Evolutionary conservation across 2,113 vertebrate species (phyloP).

Genomic region (Otus sunia): DNA sequence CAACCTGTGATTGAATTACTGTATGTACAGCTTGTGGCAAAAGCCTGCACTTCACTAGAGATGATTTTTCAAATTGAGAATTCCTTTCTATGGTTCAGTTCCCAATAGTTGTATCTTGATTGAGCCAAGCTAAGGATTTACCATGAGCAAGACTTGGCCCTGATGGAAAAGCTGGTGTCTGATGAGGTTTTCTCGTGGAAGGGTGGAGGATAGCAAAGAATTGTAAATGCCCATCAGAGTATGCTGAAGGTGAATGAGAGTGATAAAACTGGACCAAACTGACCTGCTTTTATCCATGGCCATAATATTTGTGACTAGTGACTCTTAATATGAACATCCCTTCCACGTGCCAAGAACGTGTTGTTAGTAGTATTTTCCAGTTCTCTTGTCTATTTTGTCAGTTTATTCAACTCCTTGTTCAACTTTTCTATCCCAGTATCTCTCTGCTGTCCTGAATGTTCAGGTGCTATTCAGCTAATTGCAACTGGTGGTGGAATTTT

Average conservation of each 20-base stretch:
- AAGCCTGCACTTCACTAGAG: neutral
- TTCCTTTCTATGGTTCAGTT: neutral
- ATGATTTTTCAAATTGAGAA: neutral
- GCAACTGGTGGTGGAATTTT: neutral
- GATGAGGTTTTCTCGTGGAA: neutral
- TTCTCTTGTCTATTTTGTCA: neutral
- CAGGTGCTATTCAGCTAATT: neutral
- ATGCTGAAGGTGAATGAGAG: neutral
- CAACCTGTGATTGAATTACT: neutral
- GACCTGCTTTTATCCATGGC: neutral
- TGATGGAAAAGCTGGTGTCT: neutral
- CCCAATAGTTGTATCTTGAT: neutral
- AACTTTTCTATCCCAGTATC: neutral
- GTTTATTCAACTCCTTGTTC: neutral
- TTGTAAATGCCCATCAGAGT: neutral
- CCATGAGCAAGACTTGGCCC: neutral
- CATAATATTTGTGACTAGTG: neutral
- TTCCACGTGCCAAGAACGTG: neutral
- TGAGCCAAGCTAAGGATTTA: neutral
- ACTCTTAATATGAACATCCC: neutral
- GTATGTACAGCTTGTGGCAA: neutral
- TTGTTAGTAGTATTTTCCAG: neutral
- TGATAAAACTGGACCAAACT: neutral
- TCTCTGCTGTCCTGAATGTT: neutral
- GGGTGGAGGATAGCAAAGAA: neutral